A percentile compares a stretch with the other conserved stretches of the same genome.
Evolutionary conservation across 2,113 vertebrate species (phyloP).

Genomic region (Eulemur macaco): DNA sequence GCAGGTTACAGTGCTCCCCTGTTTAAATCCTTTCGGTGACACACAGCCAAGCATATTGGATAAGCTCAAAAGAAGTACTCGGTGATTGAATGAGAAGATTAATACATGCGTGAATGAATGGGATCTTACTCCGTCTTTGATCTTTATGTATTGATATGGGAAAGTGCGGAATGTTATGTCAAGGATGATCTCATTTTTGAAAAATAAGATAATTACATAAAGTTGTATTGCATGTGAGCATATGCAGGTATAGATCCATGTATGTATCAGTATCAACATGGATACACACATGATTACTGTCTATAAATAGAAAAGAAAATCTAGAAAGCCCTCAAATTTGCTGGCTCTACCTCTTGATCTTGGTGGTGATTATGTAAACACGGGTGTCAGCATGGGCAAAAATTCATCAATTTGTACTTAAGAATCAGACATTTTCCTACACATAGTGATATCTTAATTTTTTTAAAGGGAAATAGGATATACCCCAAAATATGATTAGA

Average conservation of each 20-base stretch:
- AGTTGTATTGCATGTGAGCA: not conserved
- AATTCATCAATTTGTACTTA: conserved; percentile 14
- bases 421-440: not conserved
- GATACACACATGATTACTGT: not conserved
- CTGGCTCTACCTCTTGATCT: not conserved
- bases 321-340: not conserved
- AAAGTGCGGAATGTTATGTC: not conserved
- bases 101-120: not conserved
- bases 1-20: not conserved
- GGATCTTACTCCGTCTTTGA: not conserved
- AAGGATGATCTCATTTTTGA: not conserved
- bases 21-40: not conserved
- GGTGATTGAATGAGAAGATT: not conserved
- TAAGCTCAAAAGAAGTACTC: not conserved
- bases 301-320: not conserved
- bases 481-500: not conserved
- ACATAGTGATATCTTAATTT: not conserved
- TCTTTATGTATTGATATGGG: not conserved
- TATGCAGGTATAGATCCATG: not conserved
- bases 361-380: not conserved
- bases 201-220: not conserved
- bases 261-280: not conserved
- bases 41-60: not conserved
- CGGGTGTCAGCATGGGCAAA: not conserved
- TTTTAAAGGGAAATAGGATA: not conserved